Percentiles rank a stretch among this genome's conserved stretches.
Conservation (phyloP, 2,113 vertebrate genomes). For the Camelus dromedarius region DNA sequence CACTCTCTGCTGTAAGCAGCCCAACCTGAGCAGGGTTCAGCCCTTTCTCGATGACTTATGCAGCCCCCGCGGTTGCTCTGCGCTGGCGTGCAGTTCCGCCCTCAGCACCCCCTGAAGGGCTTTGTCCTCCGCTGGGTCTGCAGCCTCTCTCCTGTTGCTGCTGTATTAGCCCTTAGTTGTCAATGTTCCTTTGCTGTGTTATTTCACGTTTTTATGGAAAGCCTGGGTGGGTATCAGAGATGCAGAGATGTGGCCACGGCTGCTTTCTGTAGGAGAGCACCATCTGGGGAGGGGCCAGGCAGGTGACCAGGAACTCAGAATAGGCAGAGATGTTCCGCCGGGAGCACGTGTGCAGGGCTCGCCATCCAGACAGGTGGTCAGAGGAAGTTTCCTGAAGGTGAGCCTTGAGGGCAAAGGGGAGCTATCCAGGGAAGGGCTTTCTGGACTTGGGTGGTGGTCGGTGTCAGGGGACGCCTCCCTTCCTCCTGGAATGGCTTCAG, state of each 20-base stretch:
- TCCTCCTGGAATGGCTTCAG: not conserved
- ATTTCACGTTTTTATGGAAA: not conserved
- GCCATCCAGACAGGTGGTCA: not conserved
- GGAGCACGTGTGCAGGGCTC: not conserved
- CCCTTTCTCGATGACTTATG: too few relatives aligned
- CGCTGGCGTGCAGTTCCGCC: not conserved
- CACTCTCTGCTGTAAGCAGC: not conserved
- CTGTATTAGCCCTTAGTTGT: not conserved
- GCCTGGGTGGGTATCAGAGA: not conserved
- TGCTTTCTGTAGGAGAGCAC: not conserved
- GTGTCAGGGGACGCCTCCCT: not conserved
- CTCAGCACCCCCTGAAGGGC: not conserved
- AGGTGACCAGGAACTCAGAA: not conserved
- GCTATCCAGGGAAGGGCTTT: not conserved
- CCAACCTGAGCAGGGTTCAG: rapidly evolving
- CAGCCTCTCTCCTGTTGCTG: not conserved
- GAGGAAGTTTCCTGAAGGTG: not conserved
- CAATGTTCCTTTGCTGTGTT: not conserved
- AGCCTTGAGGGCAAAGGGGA: not conserved
- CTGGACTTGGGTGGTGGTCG: not conserved
- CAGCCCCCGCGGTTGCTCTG: not conserved
- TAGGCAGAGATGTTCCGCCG: not conserved
- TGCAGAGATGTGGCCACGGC: too few relatives aligned
- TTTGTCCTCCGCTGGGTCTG: too few relatives aligned
- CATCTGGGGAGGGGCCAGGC: not conserved